phyloP scores from a whole-genome alignment of 23 tunicate species.

The Ciona savignyi region DNA sequence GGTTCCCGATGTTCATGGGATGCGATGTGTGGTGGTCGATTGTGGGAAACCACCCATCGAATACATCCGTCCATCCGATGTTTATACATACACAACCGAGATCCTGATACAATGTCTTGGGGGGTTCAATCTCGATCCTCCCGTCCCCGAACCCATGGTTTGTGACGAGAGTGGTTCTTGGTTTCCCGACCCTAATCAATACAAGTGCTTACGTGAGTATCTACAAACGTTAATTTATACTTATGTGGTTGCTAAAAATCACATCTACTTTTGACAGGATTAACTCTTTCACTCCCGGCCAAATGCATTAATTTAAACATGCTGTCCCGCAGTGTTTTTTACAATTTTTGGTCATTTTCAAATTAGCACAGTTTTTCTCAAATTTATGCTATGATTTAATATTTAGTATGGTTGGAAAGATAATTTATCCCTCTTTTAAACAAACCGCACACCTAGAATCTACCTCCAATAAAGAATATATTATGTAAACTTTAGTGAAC shows the following conservation, averaged over 20 bases:
- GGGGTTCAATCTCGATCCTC: constrained; percentile 48
- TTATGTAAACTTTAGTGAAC: too few relatives aligned
- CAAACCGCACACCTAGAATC: too few relatives aligned
- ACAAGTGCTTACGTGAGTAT: constrained; percentile 43
- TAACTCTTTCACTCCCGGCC: too few relatives aligned
- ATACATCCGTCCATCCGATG: neutral
- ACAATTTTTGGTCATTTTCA: too few relatives aligned
- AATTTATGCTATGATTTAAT: too few relatives aligned
- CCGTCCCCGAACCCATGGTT: constrained; percentile 16
- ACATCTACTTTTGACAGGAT: neutral
- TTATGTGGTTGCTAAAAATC: neutral
- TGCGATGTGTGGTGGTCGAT: constrained; percentile 26
- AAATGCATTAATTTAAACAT: too few relatives aligned
- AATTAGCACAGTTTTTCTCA: too few relatives aligned
- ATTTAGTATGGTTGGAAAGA: too few relatives aligned
- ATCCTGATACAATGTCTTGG: constrained; percentile 27
- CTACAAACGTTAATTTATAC: too few relatives aligned
- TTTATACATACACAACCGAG: constrained; percentile 16
- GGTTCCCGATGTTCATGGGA: constrained; percentile 31
- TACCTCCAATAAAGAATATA: too few relatives aligned
- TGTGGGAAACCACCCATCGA: constrained; percentile 41
- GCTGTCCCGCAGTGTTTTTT: too few relatives aligned
- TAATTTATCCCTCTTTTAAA: too few relatives aligned
- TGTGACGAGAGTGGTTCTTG: constrained; percentile 57
- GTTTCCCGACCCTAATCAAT: constrained; percentile 44